phyloP scores from a whole-genome alignment of 2,797 vertebrate genomes.

The Neomorphus geoffroyi region DNA sequence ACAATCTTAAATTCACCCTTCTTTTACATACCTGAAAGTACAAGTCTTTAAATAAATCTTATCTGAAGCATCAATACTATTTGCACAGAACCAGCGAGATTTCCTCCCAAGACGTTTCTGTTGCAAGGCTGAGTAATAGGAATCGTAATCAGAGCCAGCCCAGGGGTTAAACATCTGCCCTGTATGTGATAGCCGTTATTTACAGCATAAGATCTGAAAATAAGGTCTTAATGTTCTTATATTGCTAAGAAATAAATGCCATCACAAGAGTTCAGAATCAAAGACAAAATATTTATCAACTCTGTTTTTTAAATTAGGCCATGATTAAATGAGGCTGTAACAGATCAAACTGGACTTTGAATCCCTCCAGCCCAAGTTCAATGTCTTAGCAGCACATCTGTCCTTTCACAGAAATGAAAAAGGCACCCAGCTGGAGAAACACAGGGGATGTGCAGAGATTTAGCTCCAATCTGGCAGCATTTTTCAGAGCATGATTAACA shows the following conservation, averaged over 20 bases:
- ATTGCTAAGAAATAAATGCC: neutral
- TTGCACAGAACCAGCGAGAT: neutral
- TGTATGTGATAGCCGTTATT: neutral
- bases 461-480: conserved; percentile 33
- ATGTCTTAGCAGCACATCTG: neutral
- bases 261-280: neutral
- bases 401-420: neutral
- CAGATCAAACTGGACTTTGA: neutral
- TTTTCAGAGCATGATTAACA: conserved; percentile 37
- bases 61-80: neutral
- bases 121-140: neutral
- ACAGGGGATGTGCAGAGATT: conserved; percentile 1
- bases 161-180: neutral
- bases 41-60: neutral
- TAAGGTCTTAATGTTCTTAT: neutral
- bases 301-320: neutral
- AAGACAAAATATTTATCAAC: neutral
- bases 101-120: neutral
- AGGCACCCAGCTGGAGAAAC: conserved; percentile 24
- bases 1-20: neutral
- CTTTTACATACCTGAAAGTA: neutral
- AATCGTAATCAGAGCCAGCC: neutral
- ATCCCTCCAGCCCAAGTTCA: neutral
- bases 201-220: neutral
- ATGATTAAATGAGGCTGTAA: neutral